phyloP scores from a whole-genome alignment of 2,888 invertebrate species.

The Nomada hirtipes region DNA sequence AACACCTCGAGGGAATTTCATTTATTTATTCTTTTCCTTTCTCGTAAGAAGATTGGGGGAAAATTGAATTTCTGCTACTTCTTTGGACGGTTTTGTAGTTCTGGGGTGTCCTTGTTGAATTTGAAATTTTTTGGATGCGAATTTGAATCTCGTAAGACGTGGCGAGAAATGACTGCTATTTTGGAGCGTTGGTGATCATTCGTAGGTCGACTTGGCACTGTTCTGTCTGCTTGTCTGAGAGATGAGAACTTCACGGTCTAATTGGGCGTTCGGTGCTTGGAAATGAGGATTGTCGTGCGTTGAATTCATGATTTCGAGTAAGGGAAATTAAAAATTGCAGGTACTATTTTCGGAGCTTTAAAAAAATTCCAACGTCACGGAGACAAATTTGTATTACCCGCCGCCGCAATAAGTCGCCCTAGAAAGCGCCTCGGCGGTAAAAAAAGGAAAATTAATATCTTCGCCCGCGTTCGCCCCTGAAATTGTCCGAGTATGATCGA shows the following conservation, averaged over 20 bases:
- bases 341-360: too few species aligned
- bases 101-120: too few species aligned
- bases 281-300: not conserved
- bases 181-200: slow-evolving; percentile 7
- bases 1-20: not conserved
- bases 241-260: slow-evolving; percentile 16
- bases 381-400: too few species aligned
- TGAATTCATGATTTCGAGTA: not conserved
- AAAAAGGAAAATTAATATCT: too few species aligned
- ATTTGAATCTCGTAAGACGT: too few species aligned
- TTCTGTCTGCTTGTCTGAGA: slow-evolving; percentile 1
- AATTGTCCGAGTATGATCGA: not conserved
- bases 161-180: not conserved
- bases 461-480: not conserved
- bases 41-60: not conserved
- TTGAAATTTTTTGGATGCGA: too few species aligned
- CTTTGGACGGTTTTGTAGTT: too few species aligned
- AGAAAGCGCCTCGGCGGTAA: too few species aligned
- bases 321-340: too few species aligned
- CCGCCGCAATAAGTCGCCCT: too few species aligned
- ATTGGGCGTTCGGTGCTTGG: not conserved
- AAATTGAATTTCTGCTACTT: not conserved
- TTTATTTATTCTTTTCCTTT: too few species aligned
- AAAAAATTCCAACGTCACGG: too few species aligned
- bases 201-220: slow-evolving; percentile 10